Percentiles rank a stretch among this genome's conserved stretches.
These are phyloP conservation scores for Leiothrix lutea DNA, from an alignment of 2,113 vertebrate genomes.

Conservation along the genomic window DNA sequence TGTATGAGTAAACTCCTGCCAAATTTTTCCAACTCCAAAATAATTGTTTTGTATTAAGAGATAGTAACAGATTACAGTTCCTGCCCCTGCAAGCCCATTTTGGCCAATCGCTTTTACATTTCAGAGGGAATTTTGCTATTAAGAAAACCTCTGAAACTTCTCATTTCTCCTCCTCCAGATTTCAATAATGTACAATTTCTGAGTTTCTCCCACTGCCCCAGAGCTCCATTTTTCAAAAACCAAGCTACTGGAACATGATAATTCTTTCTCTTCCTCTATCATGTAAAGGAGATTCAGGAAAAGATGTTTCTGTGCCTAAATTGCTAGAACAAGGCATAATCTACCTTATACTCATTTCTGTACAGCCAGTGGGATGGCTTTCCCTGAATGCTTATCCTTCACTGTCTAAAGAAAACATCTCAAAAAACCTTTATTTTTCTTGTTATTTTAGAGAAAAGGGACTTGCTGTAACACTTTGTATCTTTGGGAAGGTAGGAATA, in stretches of 20 bases:
- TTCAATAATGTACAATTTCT: neutral
- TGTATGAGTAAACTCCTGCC: neutral
- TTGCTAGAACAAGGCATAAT: neutral
- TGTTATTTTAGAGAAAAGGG: neutral
- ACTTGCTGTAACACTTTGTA: neutral
- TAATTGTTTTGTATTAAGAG: neutral
- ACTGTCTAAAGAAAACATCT: neutral
- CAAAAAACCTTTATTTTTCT: neutral
- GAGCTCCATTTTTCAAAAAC: neutral
- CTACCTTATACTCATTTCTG: neutral
- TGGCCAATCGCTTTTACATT: neutral
- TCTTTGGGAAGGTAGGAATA: neutral
- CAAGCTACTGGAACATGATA: neutral
- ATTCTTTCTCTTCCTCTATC: neutral
- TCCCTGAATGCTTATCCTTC: neutral
- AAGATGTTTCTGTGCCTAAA: neutral
- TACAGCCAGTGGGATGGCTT: neutral
- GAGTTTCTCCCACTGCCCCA: neutral
- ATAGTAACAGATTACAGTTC: neutral
- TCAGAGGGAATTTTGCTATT: neutral
- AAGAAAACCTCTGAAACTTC: neutral
- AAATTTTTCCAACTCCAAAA: neutral
- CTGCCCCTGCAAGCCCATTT: neutral
- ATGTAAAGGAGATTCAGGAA: neutral
- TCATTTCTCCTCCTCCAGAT: neutral